Conservation (phyloP, 2,888 invertebrate species). For the Calliphora vomitoria region DNA sequence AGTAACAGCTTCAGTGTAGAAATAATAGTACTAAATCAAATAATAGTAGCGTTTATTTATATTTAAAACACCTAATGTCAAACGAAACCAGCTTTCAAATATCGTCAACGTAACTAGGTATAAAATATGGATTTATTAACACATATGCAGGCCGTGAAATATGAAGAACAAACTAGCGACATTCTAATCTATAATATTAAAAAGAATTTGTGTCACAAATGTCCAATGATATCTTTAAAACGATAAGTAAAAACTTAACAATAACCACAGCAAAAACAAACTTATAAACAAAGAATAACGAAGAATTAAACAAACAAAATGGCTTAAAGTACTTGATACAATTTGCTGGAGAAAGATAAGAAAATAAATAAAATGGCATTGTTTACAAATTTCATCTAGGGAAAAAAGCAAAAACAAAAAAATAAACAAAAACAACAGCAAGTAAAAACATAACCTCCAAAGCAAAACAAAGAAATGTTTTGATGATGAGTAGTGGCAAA, state of each 20-base stretch:
- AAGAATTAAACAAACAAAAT: background rate
- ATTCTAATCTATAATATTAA: background rate
- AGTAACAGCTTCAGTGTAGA: no score
- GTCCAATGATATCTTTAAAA: background rate
- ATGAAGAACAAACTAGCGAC: background rate
- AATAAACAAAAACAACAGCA: background rate
- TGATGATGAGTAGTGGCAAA: background rate
- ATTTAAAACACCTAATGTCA: no score
- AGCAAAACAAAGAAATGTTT: constrained; percentile 38
- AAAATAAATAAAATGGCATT: background rate
- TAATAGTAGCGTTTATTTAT: no score
- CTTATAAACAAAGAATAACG: background rate
- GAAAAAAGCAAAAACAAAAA: background rate
- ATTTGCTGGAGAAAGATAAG: background rate
- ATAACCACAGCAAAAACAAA: background rate
- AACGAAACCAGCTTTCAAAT: no score
- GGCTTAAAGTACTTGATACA: background rate
- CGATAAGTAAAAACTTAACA: constrained; percentile 5
- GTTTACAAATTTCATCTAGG: background rate
- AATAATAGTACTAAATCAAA: no score
- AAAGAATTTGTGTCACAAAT: background rate
- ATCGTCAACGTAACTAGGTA: no score
- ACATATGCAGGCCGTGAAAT: background rate
- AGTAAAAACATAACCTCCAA: constrained; percentile 24
- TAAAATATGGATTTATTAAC: no score